Base-by-base conservation (phyloP, 1,140 invertebrate genomes). In the Musca domestica region DNA sequence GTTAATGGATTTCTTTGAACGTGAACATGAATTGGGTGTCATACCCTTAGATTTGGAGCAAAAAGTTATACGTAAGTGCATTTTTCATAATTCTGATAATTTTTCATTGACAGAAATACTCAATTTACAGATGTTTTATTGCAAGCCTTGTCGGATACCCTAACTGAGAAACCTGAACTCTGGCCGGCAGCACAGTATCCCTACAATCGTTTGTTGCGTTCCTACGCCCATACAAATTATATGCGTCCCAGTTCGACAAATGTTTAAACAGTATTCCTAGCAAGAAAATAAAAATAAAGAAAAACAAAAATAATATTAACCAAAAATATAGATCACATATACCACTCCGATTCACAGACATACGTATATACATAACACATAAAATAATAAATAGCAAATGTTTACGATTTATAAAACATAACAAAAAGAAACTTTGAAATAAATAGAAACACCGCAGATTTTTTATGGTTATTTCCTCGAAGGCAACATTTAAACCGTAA, bases 1-100 rank as follows among this genome's bases (percentile, higher is more conserved):
- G 68, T 87, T 92, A 75, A 89, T 90, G 49, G 83, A 84, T 3
- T 91, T 91, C 76, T 74, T 92, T 12, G 89, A 91, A 76, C 81
- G 83, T n/a, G 89, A 91, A 78, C 87, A 88, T 2, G 87, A 87
- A 71, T 81, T 87, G 66, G 90, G 89, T 47, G 85, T 87, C 54
- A 89, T 91, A 54, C 89, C 89, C 1, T 81, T 87, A 67, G 84
- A 86, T 65, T 83, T 91, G 67, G 88, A 91, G 77, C 89, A 90
- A 83, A 90, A 90, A 85, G 87, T 92, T 15, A 83, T 91, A 64
- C 87, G 90, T 91, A 80, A 79, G 77, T 25, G 2, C 23, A 23
- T 27, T n/a, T 30, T n/a, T 34, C 2, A 30, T 34, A 27, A 61
- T 48, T 27, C n/a, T 61, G 17, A 30, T 3, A 14, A 15, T 1